phyloP scores from a whole-genome alignment of 2,797 vertebrate species.

The Hafferia zeledoni region DNA sequence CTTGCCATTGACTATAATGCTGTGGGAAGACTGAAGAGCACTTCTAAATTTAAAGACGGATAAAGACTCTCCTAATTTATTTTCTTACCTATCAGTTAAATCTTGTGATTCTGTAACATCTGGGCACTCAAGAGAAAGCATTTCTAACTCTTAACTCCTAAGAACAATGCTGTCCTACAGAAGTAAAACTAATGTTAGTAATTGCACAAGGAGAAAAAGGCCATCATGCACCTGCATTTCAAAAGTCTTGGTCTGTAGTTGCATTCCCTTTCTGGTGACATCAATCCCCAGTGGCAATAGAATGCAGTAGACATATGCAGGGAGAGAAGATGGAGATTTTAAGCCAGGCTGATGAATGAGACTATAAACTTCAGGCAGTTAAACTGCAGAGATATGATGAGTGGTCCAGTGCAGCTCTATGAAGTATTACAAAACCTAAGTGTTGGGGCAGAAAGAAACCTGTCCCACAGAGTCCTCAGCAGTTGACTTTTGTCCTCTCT shows the following conservation, averaged over 20 bases:
- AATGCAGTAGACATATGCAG: not conserved
- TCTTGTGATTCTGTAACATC: not conserved
- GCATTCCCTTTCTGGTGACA: not conserved
- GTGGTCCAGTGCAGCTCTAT: not conserved
- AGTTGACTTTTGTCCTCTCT: slow-evolving; percentile 8
- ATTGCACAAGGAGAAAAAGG: not conserved
- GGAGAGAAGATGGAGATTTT: not conserved
- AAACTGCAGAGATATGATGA: not conserved
- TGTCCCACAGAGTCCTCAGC: not conserved
- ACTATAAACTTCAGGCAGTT: not conserved
- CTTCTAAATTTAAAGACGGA: not conserved
- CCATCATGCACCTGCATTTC: not conserved
- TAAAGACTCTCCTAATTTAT: not conserved
- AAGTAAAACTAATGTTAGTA: not conserved
- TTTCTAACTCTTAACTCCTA: not conserved
- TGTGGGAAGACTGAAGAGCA: not conserved
- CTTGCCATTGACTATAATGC: not conserved
- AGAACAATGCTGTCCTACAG: not conserved
- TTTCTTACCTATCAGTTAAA: not conserved
- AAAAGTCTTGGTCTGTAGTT: not conserved
- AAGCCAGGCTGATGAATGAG: not conserved
- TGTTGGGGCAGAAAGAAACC: not conserved
- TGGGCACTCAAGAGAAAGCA: not conserved
- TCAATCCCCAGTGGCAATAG: not conserved
- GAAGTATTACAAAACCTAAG: not conserved